Evolutionary conservation across 2,113 vertebrate species (phyloP).

Genomic region (Alouatta palliata): DNA sequence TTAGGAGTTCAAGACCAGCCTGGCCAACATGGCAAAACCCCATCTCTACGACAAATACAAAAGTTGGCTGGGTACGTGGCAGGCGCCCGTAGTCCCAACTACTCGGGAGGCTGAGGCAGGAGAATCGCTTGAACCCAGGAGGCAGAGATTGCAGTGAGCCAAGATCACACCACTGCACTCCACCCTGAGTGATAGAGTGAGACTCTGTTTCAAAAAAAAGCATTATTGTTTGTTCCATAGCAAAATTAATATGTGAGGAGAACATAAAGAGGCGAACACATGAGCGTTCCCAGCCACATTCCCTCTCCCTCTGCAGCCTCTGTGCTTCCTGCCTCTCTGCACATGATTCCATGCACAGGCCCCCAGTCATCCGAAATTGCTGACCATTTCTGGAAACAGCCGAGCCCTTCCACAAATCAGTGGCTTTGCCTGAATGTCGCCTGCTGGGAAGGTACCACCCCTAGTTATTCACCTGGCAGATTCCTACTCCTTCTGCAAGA

Average conservation of each 20-base stretch:
- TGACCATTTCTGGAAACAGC: background rate
- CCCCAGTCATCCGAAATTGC: too few species aligned
- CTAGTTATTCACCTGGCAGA: background rate
- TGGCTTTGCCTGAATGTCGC: background rate
- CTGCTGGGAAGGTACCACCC: background rate
- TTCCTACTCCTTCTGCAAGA: background rate
- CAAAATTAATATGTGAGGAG: background rate
- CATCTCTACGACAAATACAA: too few species aligned
- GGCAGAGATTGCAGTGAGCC: too few species aligned
- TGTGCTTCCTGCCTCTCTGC: background rate
- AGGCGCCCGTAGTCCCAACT: too few species aligned
- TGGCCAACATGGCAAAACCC: too few species aligned
- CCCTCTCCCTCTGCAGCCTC: background rate
- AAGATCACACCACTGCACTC: too few species aligned
- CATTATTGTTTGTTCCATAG: background rate
- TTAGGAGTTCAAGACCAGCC: too few species aligned
- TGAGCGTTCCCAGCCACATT: background rate
- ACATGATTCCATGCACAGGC: fast-evolving
- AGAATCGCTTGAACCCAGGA: too few species aligned
- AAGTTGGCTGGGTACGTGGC: too few species aligned
- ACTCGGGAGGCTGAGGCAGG: too few species aligned
- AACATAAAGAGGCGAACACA: background rate
- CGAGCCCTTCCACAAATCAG: background rate
- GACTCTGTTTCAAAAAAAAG: background rate
- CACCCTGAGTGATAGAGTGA: too few species aligned